Evolutionary conservation across 2,888 invertebrate genomes (phyloP).

Genomic region (Melanophora roralis): DNA sequence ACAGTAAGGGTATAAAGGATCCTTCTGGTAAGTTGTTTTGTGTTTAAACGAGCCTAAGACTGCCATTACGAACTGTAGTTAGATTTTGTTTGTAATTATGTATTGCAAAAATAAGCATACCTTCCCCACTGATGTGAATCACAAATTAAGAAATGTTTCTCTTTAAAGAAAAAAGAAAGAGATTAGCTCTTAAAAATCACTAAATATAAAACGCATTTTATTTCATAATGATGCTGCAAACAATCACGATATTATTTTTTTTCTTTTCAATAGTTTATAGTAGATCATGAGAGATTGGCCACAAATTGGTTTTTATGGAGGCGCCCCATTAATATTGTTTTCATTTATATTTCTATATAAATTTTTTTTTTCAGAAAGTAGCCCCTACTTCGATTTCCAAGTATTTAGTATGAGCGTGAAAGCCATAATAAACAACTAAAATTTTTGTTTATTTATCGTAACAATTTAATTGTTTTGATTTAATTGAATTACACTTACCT

Average conservation of each 20-base stretch:
- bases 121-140: neutral
- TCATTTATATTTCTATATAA: too few species aligned
- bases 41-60: too few species aligned
- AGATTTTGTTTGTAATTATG: too few species aligned
- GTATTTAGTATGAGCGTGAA: too few species aligned
- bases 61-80: too few species aligned
- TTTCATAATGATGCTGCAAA: conserved; percentile 12
- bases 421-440: too few species aligned
- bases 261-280: neutral
- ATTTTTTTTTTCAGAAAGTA: too few species aligned
- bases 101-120: neutral
- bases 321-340: neutral
- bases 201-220: conserved; percentile 40
- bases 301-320: conserved; percentile 5
- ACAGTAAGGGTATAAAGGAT: too few species aligned
- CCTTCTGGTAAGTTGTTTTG: too few species aligned
- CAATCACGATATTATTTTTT: conserved; percentile 8
- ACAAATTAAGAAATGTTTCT: neutral
- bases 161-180: neutral
- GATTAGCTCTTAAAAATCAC: conserved; percentile 10
- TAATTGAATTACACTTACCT: conserved; percentile 57
- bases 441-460: conserved; percentile 27
- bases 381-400: too few species aligned
- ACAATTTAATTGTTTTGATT: conserved; percentile 15
- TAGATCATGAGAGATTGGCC: conserved; percentile 15